Percentiles rank a stretch among this genome's conserved stretches.
Evolutionary conservation across 2,888 invertebrate genomes (phyloP).

Genomic region (Drepanosiphum platanoidis): DNA sequence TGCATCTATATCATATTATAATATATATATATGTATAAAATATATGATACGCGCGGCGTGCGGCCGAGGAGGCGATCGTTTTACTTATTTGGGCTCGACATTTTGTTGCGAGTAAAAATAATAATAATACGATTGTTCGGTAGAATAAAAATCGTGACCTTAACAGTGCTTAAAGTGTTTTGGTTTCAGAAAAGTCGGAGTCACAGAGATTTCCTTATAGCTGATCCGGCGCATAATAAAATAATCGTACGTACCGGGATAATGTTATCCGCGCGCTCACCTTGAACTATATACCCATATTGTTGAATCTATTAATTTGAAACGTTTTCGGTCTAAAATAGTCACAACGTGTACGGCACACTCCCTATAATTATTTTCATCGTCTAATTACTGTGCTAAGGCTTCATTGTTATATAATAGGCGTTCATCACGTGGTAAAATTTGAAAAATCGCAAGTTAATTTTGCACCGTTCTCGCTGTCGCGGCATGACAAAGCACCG

Average conservation of each 20-base stretch:
- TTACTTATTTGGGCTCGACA: neutral
- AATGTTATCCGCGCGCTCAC: neutral
- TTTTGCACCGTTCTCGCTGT: neutral
- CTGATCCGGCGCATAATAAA: neutral
- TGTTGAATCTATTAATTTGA: slow-evolving; percentile 5
- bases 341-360: neutral
- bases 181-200: neutral
- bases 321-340: slow-evolving; percentile 26
- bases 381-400: neutral
- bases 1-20: neutral
- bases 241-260: neutral
- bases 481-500: neutral
- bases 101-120: neutral
- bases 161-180: neutral
- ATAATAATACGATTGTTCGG: slow-evolving; percentile 1
- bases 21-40: too few relatives aligned
- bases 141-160: neutral
- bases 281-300: slow-evolving; percentile 26
- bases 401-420: neutral
- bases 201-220: neutral
- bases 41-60: neutral
- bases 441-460: neutral
- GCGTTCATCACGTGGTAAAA: neutral
- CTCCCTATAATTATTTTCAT: neutral
- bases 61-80: neutral